A percentile compares a stretch with the other conserved stretches of the same genome.
These are phyloP conservation scores for Ylistrum balloti DNA, from an alignment of 1,140 invertebrate genomes.

Conservation along the genomic window DNA sequence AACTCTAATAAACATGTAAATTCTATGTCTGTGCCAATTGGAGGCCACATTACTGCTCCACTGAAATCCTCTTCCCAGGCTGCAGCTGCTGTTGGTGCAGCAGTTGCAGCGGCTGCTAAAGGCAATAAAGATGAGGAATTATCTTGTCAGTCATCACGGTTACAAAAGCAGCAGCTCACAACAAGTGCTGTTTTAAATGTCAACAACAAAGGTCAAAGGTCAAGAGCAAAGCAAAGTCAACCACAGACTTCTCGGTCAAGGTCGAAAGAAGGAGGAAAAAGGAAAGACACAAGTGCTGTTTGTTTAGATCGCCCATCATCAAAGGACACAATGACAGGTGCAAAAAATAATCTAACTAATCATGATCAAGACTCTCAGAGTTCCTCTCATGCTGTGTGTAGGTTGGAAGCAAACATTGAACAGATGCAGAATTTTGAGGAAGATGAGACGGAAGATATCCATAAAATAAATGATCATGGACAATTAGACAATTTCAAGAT, in stretches of 20 bases:
- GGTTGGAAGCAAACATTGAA: background rate
- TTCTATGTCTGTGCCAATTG: conserved; percentile 11
- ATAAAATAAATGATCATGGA: conserved; percentile 11
- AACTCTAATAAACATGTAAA: background rate
- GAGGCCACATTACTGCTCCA: background rate
- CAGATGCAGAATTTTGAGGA: background rate
- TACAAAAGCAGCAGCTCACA: conserved; percentile 3
- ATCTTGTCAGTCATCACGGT: background rate
- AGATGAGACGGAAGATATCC: background rate
- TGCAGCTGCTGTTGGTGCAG: background rate
- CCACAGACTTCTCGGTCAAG: background rate
- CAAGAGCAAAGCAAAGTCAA: conserved; percentile 19
- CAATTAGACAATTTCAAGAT: background rate
- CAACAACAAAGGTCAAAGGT: conserved; percentile 3
- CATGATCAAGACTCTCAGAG: background rate
- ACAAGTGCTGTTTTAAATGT: background rate
- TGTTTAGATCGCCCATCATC: background rate
- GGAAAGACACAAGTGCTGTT: background rate
- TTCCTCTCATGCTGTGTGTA: background rate
- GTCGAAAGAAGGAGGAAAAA: background rate
- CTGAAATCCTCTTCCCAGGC: background rate
- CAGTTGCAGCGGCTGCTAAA: background rate
- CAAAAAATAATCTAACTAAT: background rate
- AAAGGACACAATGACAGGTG: background rate
- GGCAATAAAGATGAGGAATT: background rate